Evolutionary conservation across 92 coral and sea anemone species (phyloP).

Genomic region (Heliopora coerulea): DNA sequence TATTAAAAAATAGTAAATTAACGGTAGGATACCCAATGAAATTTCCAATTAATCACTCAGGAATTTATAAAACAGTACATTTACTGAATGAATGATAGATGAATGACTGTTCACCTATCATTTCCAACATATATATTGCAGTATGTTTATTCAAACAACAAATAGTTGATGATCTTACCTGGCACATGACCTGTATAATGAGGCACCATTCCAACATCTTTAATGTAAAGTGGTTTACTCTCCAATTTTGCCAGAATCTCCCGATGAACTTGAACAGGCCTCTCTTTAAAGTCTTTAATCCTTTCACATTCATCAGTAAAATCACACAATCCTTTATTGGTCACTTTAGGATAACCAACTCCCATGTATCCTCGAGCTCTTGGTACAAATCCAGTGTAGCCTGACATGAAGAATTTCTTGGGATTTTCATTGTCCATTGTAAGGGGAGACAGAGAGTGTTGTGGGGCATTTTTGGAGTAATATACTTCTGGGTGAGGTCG

Average conservation of each 20-base stretch:
- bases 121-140: no score
- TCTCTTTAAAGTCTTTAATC: slow-evolving; percentile 59
- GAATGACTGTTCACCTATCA: no score
- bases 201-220: slow-evolving; percentile 81
- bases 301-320: slow-evolving; percentile 79
- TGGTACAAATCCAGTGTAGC: slow-evolving; percentile 98
- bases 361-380: slow-evolving; percentile 88
- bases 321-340: slow-evolving; percentile 85
- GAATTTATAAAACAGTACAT: no score
- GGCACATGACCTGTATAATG: slow-evolving; percentile 99
- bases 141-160: no score
- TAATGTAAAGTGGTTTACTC: slow-evolving; percentile 76
- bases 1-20: no score
- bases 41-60: no score
- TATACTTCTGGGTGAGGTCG: slow-evolving; percentile 67
- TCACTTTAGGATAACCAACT: slow-evolving; percentile 78
- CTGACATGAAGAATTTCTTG: slow-evolving; percentile 87
- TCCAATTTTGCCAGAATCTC: slow-evolving; percentile 64
- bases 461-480: slow-evolving; percentile 66
- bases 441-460: slow-evolving; percentile 90
- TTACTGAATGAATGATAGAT: no score
- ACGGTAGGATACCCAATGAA: no score
- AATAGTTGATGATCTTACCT: no score
- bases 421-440: slow-evolving; percentile 82
- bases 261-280: slow-evolving; percentile 77